Percentiles rank a stretch among this genome's conserved stretches.
Evolutionary conservation across 2,797 vertebrate genomes (phyloP).

Genomic region (Arremon aurantiirostris): DNA sequence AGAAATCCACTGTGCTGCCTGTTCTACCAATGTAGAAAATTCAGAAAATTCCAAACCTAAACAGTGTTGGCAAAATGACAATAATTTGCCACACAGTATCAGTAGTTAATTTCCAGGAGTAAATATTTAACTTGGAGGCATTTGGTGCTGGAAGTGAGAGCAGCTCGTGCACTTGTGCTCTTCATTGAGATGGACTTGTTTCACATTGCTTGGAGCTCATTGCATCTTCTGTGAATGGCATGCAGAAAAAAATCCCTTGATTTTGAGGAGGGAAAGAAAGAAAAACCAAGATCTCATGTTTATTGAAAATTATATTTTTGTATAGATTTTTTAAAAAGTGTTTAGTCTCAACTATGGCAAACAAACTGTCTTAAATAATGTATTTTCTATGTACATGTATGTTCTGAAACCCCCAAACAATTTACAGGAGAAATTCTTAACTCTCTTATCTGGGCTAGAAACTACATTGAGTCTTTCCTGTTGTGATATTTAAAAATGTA

Average conservation of each 20-base stretch:
- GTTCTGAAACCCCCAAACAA: conserved; percentile 19
- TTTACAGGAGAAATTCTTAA: conserved; percentile 45
- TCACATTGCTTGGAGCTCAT: background rate
- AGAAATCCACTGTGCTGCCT: background rate
- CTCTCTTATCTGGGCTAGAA: background rate
- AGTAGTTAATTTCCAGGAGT: background rate
- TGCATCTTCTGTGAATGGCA: background rate
- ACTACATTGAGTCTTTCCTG: background rate
- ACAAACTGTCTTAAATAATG: background rate
- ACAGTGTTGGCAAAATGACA: background rate
- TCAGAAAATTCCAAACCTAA: background rate
- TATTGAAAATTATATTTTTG: background rate
- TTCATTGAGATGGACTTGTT: background rate
- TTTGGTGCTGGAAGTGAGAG: background rate
- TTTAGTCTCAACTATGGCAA: background rate
- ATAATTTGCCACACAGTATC: background rate
- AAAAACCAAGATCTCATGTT: background rate
- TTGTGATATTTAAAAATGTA: background rate
- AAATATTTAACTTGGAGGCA: conserved; percentile 9
- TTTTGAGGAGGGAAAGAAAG: background rate
- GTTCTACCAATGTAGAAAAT: background rate
- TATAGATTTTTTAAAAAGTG: background rate
- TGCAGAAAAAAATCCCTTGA: background rate
- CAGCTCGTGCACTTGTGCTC: background rate
- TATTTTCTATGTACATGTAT: background rate